A percentile compares a stretch with the other conserved stretches of the same genome.
These are phyloP conservation scores for Oryzias sinensis DNA, from an alignment of 2,797 vertebrate genomes.

Conservation along the genomic window DNA sequence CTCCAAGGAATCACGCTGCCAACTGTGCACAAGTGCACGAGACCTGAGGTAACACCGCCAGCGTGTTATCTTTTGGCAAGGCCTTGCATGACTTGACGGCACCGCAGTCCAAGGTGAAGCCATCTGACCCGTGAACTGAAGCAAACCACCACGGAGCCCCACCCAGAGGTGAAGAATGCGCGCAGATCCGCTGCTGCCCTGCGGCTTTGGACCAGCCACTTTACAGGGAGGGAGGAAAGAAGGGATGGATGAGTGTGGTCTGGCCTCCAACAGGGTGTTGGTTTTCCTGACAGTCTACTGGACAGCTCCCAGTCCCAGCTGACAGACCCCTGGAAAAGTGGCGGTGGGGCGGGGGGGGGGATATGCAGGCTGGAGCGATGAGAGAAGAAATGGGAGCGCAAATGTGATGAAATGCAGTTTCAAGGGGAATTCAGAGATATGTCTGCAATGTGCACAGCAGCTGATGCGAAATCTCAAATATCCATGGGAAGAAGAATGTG, in stretches of 20 bases:
- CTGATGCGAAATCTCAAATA: slow-evolving; percentile 49
- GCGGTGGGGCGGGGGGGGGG: slow-evolving; percentile 2
- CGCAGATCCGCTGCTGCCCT: slow-evolving; percentile 40
- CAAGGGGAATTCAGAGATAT: slow-evolving; percentile 31
- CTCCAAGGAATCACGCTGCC: slow-evolving; percentile 24
- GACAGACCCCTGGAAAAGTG: slow-evolving; percentile 53
- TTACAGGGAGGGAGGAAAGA: slow-evolving; percentile 28
- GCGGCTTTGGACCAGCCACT: slow-evolving; percentile 40
- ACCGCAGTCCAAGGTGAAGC: slow-evolving; percentile 53
- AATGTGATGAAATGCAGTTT: slow-evolving; percentile 35
- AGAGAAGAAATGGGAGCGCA: slow-evolving; percentile 8
- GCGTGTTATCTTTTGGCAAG: slow-evolving; percentile 21
- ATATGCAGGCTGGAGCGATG: slow-evolving; percentile 38
- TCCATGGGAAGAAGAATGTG: slow-evolving; percentile 55
- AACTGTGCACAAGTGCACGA: slow-evolving; percentile 8
- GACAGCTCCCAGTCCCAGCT: slow-evolving; percentile 44
- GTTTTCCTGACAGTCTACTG: slow-evolving; percentile 66
- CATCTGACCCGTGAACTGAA: slow-evolving; percentile 36
- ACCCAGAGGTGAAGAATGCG: slow-evolving; percentile 57
- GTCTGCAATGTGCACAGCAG: slow-evolving; percentile 56
- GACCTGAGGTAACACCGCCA: slow-evolving; percentile 29
- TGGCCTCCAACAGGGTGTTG: slow-evolving; percentile 58
- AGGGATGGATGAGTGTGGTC: slow-evolving; percentile 62
- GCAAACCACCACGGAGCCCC: slow-evolving; percentile 53
- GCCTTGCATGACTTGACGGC: slow-evolving; percentile 56